These are phyloP conservation scores for Florisuga fusca DNA, from an alignment of 2,797 vertebrate genomes.

Conservation along the genomic window DNA sequence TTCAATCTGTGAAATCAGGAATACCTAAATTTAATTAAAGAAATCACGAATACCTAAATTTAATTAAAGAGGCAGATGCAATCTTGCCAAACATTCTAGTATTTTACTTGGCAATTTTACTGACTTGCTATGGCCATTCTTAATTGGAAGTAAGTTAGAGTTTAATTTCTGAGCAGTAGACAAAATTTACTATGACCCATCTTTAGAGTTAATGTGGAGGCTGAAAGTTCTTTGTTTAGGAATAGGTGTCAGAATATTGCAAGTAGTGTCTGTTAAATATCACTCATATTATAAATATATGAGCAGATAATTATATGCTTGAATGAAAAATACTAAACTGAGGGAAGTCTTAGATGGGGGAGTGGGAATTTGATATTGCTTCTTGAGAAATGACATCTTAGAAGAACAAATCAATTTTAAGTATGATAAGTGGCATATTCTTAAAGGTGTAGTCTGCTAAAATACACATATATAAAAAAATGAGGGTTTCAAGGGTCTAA, in stretches of 20 bases:
- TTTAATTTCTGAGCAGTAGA: not conserved
- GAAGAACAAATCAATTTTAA: not conserved
- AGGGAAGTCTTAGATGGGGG: not conserved
- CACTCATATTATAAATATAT: too few relatives aligned
- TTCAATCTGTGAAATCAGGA: not conserved
- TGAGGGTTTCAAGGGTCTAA: not conserved
- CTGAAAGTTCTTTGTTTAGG: not conserved
- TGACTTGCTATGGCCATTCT: not conserved
- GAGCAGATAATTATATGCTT: not conserved
- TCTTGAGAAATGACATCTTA: not conserved
- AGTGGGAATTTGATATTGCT: not conserved
- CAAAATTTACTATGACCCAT: not conserved
- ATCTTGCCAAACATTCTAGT: not conserved
- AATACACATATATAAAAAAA: not conserved
- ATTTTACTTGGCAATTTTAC: not conserved
- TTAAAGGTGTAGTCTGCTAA: not conserved
- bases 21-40: too few relatives aligned
- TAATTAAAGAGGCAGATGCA: not conserved
- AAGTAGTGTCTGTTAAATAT: not conserved
- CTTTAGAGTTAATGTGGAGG: not conserved
- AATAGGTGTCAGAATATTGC: not conserved
- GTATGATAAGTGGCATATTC: not conserved
- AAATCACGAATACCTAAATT: not conserved
- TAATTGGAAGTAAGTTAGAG: not conserved
- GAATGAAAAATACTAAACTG: not conserved